phyloP scores from a whole-genome alignment of 2,888 invertebrate species.

The Cheilosia scutellata region DNA sequence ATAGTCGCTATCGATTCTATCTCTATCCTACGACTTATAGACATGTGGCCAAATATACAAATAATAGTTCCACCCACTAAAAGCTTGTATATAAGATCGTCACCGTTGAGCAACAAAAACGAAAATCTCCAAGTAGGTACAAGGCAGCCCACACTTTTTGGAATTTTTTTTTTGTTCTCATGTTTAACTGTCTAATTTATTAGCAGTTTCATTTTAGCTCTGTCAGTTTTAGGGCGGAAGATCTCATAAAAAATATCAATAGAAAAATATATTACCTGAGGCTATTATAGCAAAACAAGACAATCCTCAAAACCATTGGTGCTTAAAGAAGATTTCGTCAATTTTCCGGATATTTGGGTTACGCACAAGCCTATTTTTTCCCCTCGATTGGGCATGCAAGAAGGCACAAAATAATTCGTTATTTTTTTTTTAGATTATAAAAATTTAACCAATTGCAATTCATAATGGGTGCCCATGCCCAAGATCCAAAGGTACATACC shows the following conservation, averaged over 20 bases:
- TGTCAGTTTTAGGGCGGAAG: constrained; percentile 26
- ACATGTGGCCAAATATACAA: constrained; percentile 6
- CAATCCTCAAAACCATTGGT: constrained; percentile 65
- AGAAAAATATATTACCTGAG: background rate
- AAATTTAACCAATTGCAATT: constrained; percentile 57
- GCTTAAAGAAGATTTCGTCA: constrained; percentile 64
- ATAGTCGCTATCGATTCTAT: constrained; percentile 4
- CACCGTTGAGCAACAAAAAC: constrained; percentile 14
- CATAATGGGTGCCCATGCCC: constrained; percentile 23
- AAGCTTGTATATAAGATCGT: constrained; percentile 2
- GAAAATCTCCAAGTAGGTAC: constrained; percentile 2
- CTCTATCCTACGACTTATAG: constrained; percentile 24
- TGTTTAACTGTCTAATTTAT: constrained; percentile 54
- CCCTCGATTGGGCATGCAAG: constrained; percentile 60
- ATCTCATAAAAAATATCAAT: constrained; percentile 6
- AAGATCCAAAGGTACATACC: constrained; percentile 7
- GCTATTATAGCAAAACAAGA: background rate
- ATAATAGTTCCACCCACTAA: constrained; percentile 64
- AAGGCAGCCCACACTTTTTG: constrained; percentile 46
- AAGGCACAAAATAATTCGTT: background rate
- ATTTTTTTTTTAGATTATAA: constrained; percentile 33
- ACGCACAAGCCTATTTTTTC: constrained; percentile 60
- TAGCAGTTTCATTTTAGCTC: constrained; percentile 20
- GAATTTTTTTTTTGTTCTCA: background rate
- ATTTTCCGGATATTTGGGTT: constrained; percentile 68